Percentiles rank a stretch among this genome's conserved stretches.
Evolutionary conservation across 92 coral and sea anemone species (phyloP).

Genomic region (Paramuricea clavata): DNA sequence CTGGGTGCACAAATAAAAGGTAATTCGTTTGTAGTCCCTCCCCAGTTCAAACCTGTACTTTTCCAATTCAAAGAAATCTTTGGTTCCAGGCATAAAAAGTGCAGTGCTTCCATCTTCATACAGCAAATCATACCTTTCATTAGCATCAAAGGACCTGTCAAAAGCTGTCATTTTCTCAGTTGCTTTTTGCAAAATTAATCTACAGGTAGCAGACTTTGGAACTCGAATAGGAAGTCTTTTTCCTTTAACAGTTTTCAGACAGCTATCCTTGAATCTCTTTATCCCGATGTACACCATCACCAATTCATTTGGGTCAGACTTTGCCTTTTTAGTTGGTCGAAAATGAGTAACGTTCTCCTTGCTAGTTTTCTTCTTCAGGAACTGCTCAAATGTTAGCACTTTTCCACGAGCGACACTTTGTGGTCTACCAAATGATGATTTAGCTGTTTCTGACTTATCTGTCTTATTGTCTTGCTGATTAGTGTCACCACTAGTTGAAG

Average conservation of each 20-base stretch:
- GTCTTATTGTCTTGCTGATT: too few relatives aligned
- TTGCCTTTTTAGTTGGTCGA: background rate
- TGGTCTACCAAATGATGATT: slow-evolving; percentile 26
- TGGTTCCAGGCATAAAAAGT: background rate
- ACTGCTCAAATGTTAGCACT: too few relatives aligned
- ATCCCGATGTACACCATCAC: background rate
- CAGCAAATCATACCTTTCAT: background rate
- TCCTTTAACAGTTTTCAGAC: background rate
- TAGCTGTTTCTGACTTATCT: too few relatives aligned
- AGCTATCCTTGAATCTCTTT: background rate
- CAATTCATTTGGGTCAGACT: background rate
- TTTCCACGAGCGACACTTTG: too few relatives aligned
- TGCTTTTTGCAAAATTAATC: background rate
- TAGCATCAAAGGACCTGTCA: background rate
- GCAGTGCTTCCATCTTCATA: slow-evolving; percentile 20
- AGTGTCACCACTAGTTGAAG: background rate
- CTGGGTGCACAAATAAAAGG: slow-evolving; percentile 9
- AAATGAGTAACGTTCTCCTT: too few relatives aligned
- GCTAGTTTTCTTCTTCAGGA: too few relatives aligned
- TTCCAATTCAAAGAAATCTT: background rate
- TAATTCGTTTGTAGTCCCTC: background rate
- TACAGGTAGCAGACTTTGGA: background rate
- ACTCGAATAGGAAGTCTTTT: background rate
- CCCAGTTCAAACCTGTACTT: background rate
- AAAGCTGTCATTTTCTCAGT: background rate